Conservation (phyloP, 2,888 invertebrate genomes). For the Sesia bembeciformis region DNA sequence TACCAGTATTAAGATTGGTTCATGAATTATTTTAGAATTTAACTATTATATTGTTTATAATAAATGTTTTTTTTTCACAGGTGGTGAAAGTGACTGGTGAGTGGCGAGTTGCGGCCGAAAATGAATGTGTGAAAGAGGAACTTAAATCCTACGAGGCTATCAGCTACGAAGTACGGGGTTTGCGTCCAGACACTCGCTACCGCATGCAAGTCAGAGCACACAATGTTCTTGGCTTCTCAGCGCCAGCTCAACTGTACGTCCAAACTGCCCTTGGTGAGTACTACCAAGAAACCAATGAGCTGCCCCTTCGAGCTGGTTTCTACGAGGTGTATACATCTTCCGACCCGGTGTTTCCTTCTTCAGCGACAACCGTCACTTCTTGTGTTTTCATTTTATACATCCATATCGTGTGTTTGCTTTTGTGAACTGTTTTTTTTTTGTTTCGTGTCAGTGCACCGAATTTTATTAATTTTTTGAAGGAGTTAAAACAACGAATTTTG, state of each 20-base stretch:
- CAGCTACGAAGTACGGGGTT: slow-evolving; percentile 78
- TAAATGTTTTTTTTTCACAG: slow-evolving; percentile 37
- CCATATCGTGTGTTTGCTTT: slow-evolving; percentile 45
- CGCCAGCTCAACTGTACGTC: slow-evolving; percentile 83
- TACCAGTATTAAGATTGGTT: not conserved
- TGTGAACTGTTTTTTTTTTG: slow-evolving; percentile 29
- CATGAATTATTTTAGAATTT: not conserved
- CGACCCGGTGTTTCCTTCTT: slow-evolving; percentile 38
- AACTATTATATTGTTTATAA: not conserved
- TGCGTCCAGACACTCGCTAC: slow-evolving; percentile 87
- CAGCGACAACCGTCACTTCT: slow-evolving; percentile 36
- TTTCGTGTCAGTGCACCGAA: not conserved
- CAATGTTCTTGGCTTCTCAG: slow-evolving; percentile 88
- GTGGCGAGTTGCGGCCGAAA: slow-evolving; percentile 73
- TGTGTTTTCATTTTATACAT: slow-evolving; percentile 41
- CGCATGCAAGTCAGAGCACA: slow-evolving; percentile 88
- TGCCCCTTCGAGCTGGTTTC: slow-evolving; percentile 61
- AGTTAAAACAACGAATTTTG: not conserved
- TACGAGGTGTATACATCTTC: slow-evolving; percentile 66
- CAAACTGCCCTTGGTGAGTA: slow-evolving; percentile 93
- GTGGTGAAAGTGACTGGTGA: slow-evolving; percentile 79
- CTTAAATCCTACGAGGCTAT: slow-evolving; percentile 77
- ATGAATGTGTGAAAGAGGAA: slow-evolving; percentile 75
- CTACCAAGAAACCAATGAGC: slow-evolving; percentile 62
- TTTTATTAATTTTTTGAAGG: not conserved